Evolutionary conservation across 2,113 vertebrate genomes (phyloP).

Genomic region (Saguinus imperator): DNA sequence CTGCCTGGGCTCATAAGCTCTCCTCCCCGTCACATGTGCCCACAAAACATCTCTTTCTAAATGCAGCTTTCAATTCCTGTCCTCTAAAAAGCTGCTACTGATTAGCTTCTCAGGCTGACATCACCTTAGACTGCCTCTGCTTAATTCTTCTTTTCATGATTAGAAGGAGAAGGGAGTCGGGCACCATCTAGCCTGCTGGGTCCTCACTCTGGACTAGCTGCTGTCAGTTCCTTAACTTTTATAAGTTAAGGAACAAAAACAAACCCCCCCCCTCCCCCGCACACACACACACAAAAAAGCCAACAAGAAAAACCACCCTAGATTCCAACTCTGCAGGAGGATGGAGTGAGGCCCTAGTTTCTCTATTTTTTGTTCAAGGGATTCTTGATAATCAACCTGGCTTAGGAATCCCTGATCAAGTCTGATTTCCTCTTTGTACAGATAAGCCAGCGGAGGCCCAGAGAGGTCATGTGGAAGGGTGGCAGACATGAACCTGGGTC

Average conservation of each 20-base stretch:
- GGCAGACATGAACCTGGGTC: background rate
- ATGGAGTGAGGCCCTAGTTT: background rate
- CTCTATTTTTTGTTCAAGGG: background rate
- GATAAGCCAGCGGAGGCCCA: background rate
- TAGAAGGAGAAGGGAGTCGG: background rate
- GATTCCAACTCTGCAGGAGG: background rate
- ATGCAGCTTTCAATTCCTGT: background rate
- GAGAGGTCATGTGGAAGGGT: background rate
- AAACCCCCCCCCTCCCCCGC: accelerated
- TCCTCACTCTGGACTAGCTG: background rate
- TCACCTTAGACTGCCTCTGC: background rate
- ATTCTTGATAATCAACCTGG: background rate
- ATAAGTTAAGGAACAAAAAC: background rate
- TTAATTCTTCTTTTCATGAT: background rate
- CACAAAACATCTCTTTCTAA: background rate
- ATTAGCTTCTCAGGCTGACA: background rate
- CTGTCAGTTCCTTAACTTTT: too few relatives aligned
- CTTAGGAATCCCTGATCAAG: background rate
- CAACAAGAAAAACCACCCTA: too few relatives aligned
- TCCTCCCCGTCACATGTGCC: background rate
- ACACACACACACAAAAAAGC: accelerated
- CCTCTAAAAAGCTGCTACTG: background rate
- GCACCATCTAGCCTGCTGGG: accelerated
- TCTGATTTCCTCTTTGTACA: background rate
- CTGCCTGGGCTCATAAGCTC: background rate